Evolutionary conservation across 2,888 invertebrate genomes (phyloP).

Genomic region (Brenthis ino): DNA sequence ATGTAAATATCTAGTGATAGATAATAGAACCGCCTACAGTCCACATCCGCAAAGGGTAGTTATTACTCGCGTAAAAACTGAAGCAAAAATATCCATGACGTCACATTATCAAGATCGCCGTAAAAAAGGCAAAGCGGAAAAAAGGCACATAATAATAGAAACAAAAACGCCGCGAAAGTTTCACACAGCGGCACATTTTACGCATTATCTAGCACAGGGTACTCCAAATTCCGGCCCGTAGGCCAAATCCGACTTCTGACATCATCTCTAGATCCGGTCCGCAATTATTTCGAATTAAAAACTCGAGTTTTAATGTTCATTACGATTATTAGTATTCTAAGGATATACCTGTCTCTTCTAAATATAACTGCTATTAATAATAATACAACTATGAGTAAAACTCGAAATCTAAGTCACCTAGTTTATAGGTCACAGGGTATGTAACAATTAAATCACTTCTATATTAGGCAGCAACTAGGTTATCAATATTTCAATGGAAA

Average conservation of each 20-base stretch:
- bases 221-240: constrained; percentile 20
- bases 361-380: background rate
- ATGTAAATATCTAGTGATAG: constrained; percentile 37
- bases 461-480: no score
- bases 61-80: constrained; percentile 40
- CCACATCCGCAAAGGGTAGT: constrained; percentile 41
- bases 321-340: background rate
- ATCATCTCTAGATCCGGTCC: constrained; percentile 14
- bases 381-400: no score
- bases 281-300: background rate
- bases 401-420: no score
- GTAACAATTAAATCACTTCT: no score
- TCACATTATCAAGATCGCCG: constrained; percentile 53
- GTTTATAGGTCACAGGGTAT: no score
- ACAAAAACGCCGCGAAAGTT: constrained; percentile 61
- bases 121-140: constrained; percentile 49
- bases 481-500: no score
- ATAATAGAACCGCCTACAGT: constrained; percentile 38
- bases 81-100: constrained; percentile 44
- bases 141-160: constrained; percentile 60
- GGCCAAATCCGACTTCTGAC: constrained; percentile 16
- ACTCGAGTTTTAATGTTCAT: constrained; percentile 27
- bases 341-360: no score
- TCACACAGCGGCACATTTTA: constrained; percentile 53
- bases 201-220: constrained; percentile 53